phyloP scores from a whole-genome alignment of 2,113 vertebrate genomes.

The Nibea albiflora region DNA sequence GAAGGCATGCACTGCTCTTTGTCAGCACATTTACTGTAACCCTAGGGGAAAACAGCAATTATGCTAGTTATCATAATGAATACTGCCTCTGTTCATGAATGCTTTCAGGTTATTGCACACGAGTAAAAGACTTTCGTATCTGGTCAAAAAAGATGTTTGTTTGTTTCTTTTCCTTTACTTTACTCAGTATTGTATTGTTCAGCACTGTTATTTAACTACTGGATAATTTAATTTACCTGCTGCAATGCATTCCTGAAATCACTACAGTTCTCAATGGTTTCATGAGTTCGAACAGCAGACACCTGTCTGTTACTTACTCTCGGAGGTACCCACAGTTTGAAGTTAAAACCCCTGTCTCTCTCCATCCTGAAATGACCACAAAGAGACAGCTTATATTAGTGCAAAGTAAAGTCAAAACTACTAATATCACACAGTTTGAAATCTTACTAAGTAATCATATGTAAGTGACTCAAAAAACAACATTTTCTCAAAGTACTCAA shows the following conservation, averaged over 20 bases:
- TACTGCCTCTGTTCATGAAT: neutral
- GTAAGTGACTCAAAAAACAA: no score
- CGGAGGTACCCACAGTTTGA: conserved; percentile 82
- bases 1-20: conserved; percentile 63
- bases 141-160: neutral
- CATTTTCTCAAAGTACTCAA: no score
- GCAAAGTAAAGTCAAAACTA: neutral
- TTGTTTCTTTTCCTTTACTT: neutral
- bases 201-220: neutral
- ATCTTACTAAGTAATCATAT: no score
- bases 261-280: conserved; percentile 37
- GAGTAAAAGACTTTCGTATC: neutral
- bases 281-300: conserved; percentile 77
- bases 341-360: conserved; percentile 76
- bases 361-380: conserved; percentile 76
- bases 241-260: conserved; percentile 42
- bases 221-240: conserved; percentile 41
- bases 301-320: conserved; percentile 69
- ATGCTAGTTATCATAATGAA: conserved; percentile 26
- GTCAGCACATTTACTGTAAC: conserved; percentile 65
- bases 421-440: no score
- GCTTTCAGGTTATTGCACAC: neutral
- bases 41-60: conserved; percentile 58
- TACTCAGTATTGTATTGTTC: neutral
- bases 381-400: neutral